Base-by-base conservation (phyloP, 2,888 invertebrate genomes). In the Rhagium mordax region DNA sequence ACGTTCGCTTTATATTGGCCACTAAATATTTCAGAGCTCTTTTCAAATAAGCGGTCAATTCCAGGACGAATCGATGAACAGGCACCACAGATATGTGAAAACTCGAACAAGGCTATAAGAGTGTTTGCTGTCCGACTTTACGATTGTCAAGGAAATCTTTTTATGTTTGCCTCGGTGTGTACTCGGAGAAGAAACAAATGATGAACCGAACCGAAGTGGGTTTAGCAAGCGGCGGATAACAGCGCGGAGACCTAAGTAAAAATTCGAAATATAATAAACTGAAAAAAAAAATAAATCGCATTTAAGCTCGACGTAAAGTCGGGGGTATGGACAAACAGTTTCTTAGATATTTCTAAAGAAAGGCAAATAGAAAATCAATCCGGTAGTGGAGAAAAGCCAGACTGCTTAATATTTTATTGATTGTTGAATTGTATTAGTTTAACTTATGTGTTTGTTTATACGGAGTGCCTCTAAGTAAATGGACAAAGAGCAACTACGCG, bases 11-110 rank as follows among this genome's bases (percentile, higher is more conserved):
- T 64, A 64, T 64, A 27, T 64, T 16, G 62, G 62, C 51, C 51
- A 64, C 64, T 64, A 64, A 64, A 64, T 64, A 64, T 64, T 51
- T 51, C 64, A 51, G 49, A 24, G 49, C n/a, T 64, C 21, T 48
- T 61, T 61, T 47, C 61, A 29, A 48, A 61, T 21, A 21, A 47
- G 47, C 61, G 21, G 47, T 47, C 61, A 18, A 47, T 21, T 61
- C 10, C 21, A 61, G 5, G 24, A 33, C 33, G 60, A 33, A 60
- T 60, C 33, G 33, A 55, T 55, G 55, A 6, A 24, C 24, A 20
- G 15, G 24, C 33, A 16, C 29, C 59, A 15, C 10, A 13, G 59
- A 18, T 60, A 33, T 29, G 29, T 4, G 15, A 15, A 29, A 33
- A 60, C 33, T 60, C 59, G 59, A 59, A 29, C 59, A 60, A 60